Conservation (phyloP, 2,113 vertebrate species). For the Erythrolamprus reginae region DNA sequence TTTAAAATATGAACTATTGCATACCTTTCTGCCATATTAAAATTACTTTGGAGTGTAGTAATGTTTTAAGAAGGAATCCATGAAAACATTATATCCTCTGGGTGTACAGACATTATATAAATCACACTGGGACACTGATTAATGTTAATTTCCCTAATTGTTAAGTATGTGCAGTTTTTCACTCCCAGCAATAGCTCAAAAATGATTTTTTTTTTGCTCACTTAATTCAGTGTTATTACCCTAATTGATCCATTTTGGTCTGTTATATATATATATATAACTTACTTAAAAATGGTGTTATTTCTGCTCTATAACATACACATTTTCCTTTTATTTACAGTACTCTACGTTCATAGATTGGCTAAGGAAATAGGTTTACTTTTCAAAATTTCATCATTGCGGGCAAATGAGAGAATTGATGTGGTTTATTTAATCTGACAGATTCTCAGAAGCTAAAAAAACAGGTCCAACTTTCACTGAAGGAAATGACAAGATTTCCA, state of each 20-base stretch:
- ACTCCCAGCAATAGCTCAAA: not conserved
- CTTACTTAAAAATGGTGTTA: not conserved
- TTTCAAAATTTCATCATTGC: not conserved
- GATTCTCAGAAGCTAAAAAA: not conserved
- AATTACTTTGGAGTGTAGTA: not conserved
- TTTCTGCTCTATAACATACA: not conserved
- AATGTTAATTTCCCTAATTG: not conserved
- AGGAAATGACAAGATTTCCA: not conserved
- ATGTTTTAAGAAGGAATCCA: not conserved
- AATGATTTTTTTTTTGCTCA: not conserved
- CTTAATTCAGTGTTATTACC: not conserved
- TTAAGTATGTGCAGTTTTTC: not conserved
- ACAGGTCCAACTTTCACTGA: not conserved
- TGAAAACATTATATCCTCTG: not conserved
- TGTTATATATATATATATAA: not conserved
- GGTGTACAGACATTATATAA: not conserved
- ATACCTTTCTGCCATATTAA: not conserved
- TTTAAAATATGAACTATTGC: not conserved
- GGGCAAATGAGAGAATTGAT: not conserved
- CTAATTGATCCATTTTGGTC: not conserved
- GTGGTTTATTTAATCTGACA: not conserved
- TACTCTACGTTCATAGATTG: not conserved
- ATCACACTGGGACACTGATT: not conserved
- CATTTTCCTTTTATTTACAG: not conserved
- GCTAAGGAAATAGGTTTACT: not conserved